phyloP scores from a whole-genome alignment of 2,113 vertebrate genomes.

The Ailuropoda melanoleuca region DNA sequence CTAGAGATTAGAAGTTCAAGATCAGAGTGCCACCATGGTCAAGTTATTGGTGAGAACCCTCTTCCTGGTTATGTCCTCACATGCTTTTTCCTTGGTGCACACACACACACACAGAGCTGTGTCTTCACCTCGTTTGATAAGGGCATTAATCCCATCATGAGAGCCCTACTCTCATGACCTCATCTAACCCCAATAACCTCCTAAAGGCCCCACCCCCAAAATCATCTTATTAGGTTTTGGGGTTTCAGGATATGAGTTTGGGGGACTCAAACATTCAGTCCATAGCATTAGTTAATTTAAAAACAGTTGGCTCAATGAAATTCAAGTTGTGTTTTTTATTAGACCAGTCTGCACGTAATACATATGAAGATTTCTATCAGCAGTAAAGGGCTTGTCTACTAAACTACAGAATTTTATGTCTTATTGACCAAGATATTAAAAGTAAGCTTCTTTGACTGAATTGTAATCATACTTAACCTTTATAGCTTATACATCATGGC shows the following conservation, averaged over 20 bases:
- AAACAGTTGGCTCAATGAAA: neutral
- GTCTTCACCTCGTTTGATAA: neutral
- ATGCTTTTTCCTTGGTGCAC: neutral
- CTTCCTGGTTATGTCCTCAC: neutral
- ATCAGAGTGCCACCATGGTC: neutral
- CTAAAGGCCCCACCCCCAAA: neutral
- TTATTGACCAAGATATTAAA: constrained; percentile 18
- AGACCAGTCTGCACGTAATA: neutral
- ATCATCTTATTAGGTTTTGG: neutral
- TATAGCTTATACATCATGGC: neutral
- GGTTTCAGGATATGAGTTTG: neutral
- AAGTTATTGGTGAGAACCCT: neutral
- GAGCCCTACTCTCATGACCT: neutral
- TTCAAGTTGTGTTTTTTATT: neutral
- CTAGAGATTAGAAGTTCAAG: neutral
- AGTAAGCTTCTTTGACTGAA: constrained; percentile 23
- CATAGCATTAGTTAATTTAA: neutral
- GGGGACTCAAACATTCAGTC: neutral
- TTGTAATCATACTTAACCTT: constrained; percentile 39
- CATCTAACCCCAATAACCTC: neutral
- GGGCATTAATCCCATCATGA: neutral
- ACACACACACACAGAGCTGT: neutral
- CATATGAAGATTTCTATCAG: neutral
- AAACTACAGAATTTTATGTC: constrained; percentile 36
- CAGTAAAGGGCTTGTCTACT: constrained; percentile 47